These are phyloP conservation scores for Deilephila elpenor DNA, from an alignment of 2,888 invertebrate genomes.

Conservation along the genomic window DNA sequence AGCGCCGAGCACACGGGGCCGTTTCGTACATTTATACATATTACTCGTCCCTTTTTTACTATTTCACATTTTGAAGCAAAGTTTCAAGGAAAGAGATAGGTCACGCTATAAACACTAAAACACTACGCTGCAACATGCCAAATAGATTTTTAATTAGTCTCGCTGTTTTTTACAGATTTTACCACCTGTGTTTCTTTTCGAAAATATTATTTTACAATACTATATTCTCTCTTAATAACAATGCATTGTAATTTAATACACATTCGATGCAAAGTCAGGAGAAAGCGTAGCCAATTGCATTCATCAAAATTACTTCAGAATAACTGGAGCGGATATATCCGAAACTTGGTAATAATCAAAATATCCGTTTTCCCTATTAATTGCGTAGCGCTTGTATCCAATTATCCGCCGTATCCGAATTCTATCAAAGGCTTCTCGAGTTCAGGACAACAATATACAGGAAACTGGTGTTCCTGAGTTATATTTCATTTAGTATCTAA, in stretches of 20 bases:
- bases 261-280: neutral
- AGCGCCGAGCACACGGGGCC: slow-evolving; percentile 20
- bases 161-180: too few species aligned
- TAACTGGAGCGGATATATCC: neutral
- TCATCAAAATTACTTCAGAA: neutral
- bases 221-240: too few species aligned
- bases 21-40: neutral
- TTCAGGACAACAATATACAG: neutral
- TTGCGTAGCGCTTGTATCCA: neutral
- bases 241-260: too few species aligned
- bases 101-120: neutral
- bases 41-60: neutral
- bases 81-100: too few species aligned
- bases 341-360: neutral
- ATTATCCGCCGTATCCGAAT: neutral
- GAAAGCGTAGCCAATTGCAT: slow-evolving; percentile 5
- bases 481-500: too few species aligned
- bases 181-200: too few species aligned
- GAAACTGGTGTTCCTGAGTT: too few species aligned
- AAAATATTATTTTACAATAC: too few species aligned
- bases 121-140: too few species aligned
- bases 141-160: too few species aligned
- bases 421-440: neutral
- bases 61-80: neutral
- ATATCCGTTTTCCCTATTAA: neutral